Conservation (phyloP, 2,888 invertebrate species). For the Poecilobothrus nobilitatus region DNA sequence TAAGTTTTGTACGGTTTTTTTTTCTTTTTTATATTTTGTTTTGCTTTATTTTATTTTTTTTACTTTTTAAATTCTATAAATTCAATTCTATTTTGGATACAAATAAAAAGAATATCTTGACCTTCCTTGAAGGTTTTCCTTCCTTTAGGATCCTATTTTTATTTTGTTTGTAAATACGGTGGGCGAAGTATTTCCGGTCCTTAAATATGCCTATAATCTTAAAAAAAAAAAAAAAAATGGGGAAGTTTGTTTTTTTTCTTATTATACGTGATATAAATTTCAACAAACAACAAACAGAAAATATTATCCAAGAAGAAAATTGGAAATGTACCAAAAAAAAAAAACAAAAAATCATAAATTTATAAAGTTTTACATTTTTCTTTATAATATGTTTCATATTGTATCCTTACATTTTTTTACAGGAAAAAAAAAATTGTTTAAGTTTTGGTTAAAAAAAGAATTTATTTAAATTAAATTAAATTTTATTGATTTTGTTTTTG, state of each 20-base stretch:
- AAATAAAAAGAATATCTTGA: neutral
- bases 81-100: neutral
- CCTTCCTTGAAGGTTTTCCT: neutral
- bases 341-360: neutral
- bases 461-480: neutral
- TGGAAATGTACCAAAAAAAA: neutral
- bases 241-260: neutral
- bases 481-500: too few species aligned
- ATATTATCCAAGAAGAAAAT: neutral
- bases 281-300: neutral
- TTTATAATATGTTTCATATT: neutral
- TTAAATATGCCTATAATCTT: neutral
- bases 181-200: neutral
- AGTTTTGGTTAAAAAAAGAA: neutral
- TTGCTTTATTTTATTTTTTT: too few species aligned
- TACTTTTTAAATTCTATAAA: neutral
- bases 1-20: too few species aligned
- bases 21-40: too few species aligned
- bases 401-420: neutral
- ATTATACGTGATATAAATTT: conserved; percentile 4
- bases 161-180: neutral
- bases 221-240: neutral
- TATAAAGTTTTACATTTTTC: neutral
- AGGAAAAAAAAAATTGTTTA: neutral
- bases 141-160: neutral